phyloP scores from a whole-genome alignment of 1,140 invertebrate genomes.

The Zaprionus taronus region DNA sequence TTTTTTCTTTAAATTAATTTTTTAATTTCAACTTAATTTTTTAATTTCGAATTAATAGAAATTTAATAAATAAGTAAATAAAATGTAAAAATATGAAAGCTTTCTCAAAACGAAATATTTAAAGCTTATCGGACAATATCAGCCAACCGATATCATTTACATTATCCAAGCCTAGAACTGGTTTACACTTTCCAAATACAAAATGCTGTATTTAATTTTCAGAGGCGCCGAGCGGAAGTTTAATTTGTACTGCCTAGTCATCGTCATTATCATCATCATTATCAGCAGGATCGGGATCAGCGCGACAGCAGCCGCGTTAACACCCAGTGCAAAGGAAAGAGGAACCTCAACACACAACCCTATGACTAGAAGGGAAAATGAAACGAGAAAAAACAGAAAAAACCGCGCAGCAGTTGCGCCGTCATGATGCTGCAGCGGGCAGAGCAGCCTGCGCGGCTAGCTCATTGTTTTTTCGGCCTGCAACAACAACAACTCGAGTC shows the following conservation, averaged over 20 bases:
- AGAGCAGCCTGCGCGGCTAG: conserved; percentile 38
- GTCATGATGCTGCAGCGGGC: conserved; percentile 31
- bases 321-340: conserved; percentile 51
- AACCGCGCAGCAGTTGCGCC: conserved; percentile 62
- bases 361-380: conserved; percentile 40
- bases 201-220: conserved; percentile 14
- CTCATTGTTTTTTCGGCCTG: conserved; percentile 47
- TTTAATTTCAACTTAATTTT: too few relatives aligned
- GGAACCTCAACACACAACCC: conserved; percentile 50
- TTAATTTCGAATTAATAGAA: too few relatives aligned
- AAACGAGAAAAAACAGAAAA: conserved; percentile 23
- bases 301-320: conserved; percentile 49
- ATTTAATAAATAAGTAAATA: too few relatives aligned
- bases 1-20: too few relatives aligned
- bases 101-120: too few relatives aligned
- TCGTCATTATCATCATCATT: conserved; percentile 40
- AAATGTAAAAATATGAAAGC: too few relatives aligned
- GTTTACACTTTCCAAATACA: conserved; percentile 12
- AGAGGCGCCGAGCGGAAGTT: conserved; percentile 47
- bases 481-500: conserved; percentile 20
- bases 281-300: conserved; percentile 34
- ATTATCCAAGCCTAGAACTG: neutral
- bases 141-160: conserved; percentile 1
- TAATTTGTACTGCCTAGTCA: conserved; percentile 50
- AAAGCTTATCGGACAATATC: neutral